Evolutionary conservation across 1,140 invertebrate species (phyloP).

Genomic region (Rhopalosiphum padi): DNA sequence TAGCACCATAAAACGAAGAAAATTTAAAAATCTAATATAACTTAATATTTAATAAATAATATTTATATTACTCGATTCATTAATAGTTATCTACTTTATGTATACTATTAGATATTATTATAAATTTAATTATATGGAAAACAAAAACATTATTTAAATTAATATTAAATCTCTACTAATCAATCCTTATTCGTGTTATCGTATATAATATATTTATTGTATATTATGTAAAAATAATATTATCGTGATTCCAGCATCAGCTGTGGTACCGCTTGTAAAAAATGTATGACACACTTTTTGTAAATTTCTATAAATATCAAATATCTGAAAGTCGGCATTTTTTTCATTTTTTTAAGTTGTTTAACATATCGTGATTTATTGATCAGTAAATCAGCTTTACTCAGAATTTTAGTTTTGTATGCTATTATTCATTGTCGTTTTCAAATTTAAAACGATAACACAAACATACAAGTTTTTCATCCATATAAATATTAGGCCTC

Average conservation of each 20-base stretch:
- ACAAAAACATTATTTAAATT: not conserved
- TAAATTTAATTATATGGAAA: not conserved
- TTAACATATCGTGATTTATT: constrained; percentile 18
- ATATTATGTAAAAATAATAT: not conserved
- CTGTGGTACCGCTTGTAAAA: no score
- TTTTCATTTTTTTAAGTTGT: constrained; percentile 15
- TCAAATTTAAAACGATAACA: not conserved
- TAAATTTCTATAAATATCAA: not conserved
- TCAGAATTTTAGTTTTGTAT: not conserved
- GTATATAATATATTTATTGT: not conserved
- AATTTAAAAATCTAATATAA: not conserved
- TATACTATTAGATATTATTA: no score
- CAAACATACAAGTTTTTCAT: not conserved
- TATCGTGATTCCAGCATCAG: no score
- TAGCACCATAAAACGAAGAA: not conserved
- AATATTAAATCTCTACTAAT: not conserved
- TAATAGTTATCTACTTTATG: no score
- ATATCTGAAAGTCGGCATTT: not conserved
- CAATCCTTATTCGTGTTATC: not conserved
- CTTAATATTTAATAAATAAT: not conserved
- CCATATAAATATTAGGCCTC: not conserved
- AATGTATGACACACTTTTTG: not conserved
- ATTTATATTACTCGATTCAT: not conserved
- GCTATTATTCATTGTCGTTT: constrained; percentile 24
- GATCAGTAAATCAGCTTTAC: not conserved